Base-by-base conservation (phyloP, 2,113 vertebrate genomes). In the Bufo gargarizans region DNA sequence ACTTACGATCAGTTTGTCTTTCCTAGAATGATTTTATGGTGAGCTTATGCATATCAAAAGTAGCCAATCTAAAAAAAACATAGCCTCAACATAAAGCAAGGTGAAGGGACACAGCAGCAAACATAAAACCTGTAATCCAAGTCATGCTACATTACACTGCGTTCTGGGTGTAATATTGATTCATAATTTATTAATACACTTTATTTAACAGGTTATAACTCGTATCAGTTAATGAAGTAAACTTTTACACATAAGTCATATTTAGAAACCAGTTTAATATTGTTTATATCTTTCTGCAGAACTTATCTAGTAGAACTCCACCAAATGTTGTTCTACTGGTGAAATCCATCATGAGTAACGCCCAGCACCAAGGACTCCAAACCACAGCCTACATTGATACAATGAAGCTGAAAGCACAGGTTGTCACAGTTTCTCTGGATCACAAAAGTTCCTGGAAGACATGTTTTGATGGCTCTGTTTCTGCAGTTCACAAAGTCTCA, bases 301-400 rank as follows among this genome's bases (percentile, higher is more conserved):
- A 85, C 69, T 91, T 90, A 90, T 92, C 92, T 84, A 91, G 88
- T 87, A 0, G 84, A 76, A 89, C 90, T 88, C 85, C 91, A 87
- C 92, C 93, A 84, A 90, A 89, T 82, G 72, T 93, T 58, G 91
- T 92, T 0, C 22, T 93, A 72, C 90, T 93, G 86, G 90, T 91
- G 81, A 91, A 91, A 85, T 93, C 93, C 87, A 90, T 93, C 74
- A 91, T 90, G 86, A 92, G 86, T 87, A 91, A 94, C 91, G 92
- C 67, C 86, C 90, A 71, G 91, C 91, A 92, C 79, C 90, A 91
- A 90, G 93, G 94, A 89, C 93, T 94, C 87, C 91, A 93, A 89
- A 90, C 92, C 65, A 93, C 92, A 82, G 88, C 91, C 86, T 94
- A 93, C 89, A 79, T 91, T 89, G 91, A 89, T 61, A 89, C 86